Evolutionary conservation across 2,113 vertebrate genomes (phyloP).

Genomic region (Dasyornis broadbenti): DNA sequence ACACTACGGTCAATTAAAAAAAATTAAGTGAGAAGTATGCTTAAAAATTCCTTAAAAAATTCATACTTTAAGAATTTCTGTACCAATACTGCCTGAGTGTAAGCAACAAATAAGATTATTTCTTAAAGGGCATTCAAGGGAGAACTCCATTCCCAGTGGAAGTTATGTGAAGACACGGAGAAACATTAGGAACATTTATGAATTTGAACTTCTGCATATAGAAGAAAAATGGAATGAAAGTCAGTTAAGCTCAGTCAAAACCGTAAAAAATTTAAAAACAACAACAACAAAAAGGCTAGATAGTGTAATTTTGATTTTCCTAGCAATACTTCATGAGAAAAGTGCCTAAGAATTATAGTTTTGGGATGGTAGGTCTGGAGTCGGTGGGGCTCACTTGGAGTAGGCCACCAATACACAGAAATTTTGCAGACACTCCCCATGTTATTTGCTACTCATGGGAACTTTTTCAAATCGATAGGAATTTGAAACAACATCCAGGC

Average conservation of each 20-base stretch:
- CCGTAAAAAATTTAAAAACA: background rate
- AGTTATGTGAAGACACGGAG: background rate
- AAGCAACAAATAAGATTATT: background rate
- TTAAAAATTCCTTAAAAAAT: background rate
- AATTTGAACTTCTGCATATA: background rate
- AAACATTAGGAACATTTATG: background rate
- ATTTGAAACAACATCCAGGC: background rate
- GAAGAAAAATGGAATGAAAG: background rate
- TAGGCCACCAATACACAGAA: background rate
- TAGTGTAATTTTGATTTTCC: background rate
- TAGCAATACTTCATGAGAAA: background rate
- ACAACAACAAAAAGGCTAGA: background rate
- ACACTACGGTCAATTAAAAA: background rate
- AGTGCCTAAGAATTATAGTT: fast-evolving
- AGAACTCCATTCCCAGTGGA: background rate
- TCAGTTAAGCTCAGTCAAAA: background rate
- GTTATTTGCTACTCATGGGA: fast-evolving
- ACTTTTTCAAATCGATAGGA: background rate
- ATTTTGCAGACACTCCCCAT: fast-evolving
- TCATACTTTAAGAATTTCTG: background rate
- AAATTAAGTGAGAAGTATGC: background rate
- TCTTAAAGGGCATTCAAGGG: background rate
- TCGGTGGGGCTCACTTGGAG: background rate
- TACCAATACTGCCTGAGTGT: background rate
- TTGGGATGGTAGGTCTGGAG: background rate